A percentile compares a stretch with the other conserved stretches of the same genome.
Evolutionary conservation across 2,797 vertebrate genomes (phyloP).

Genomic region (Tympanoctomys barrerae): DNA sequence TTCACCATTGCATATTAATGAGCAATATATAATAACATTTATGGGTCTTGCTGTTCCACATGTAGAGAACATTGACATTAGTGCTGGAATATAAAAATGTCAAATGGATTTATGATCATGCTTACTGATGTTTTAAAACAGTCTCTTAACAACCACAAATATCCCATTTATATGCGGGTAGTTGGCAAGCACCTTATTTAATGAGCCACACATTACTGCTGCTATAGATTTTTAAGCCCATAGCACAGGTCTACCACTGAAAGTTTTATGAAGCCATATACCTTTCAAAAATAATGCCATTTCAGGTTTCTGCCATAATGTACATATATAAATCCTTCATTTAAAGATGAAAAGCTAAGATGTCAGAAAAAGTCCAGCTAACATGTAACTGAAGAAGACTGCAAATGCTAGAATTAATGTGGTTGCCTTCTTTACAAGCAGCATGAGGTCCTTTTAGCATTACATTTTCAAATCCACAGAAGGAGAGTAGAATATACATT

Average conservation of each 20-base stretch:
- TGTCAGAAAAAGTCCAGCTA: neutral
- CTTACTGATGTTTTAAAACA: conserved; percentile 75
- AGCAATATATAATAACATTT: conserved; percentile 81
- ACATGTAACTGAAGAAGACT: conserved; percentile 49
- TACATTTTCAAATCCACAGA: neutral
- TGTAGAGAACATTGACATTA: conserved; percentile 81
- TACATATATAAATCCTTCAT: conserved; percentile 43
- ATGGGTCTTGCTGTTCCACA: conserved; percentile 75
- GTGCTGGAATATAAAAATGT: conserved; percentile 74
- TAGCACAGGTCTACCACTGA: conserved; percentile 31
- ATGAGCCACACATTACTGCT: conserved; percentile 61
- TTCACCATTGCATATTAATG: conserved; percentile 81
- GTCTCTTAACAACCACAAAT: conserved; percentile 68
- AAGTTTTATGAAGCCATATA: conserved; percentile 56
- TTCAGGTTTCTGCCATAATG: conserved; percentile 33
- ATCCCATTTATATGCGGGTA: conserved; percentile 64
- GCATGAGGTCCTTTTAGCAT: neutral
- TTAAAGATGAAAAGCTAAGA: conserved; percentile 33
- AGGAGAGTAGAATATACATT: neutral
- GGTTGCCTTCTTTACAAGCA: conserved; percentile 25
- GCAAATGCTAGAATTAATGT: neutral
- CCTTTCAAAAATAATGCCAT: conserved; percentile 36
- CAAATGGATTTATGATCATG: conserved; percentile 74
- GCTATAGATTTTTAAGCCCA: conserved; percentile 59
- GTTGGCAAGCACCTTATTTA: conserved; percentile 63